These are phyloP conservation scores for Eupithecia exiguata DNA, from an alignment of 2,888 invertebrate species.

Conservation along the genomic window DNA sequence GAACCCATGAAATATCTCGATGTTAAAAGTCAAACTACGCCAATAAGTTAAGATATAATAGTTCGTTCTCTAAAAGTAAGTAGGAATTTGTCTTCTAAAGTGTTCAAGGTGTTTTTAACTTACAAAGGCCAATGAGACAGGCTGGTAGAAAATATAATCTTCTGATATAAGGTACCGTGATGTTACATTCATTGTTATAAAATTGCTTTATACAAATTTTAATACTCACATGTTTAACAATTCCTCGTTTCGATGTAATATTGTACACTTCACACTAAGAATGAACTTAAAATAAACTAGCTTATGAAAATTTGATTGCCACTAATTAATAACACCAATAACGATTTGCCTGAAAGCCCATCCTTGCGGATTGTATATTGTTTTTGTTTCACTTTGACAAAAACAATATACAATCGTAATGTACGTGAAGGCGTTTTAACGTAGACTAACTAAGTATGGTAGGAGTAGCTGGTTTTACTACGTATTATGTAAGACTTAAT, in stretches of 20 bases:
- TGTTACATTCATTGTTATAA: conserved; percentile 43
- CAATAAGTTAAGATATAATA: not conserved
- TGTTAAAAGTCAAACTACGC: not conserved
- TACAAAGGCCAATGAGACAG: conserved; percentile 14
- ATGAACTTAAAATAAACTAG: conserved; percentile 15
- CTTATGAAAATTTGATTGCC: conserved; percentile 40
- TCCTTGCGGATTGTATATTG: conserved; percentile 69
- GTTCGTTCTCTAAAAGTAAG: not conserved
- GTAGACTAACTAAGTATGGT: conserved; percentile 6
- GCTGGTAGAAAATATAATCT: conserved; percentile 10
- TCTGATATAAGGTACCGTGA: conserved; percentile 2
- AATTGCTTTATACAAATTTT: conserved; percentile 71
- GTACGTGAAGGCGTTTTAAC: conserved; percentile 27
- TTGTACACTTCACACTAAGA: conserved; percentile 35
- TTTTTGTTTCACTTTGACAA: conserved; percentile 34
- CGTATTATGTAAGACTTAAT: conserved; percentile 6
- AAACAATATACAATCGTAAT: too few species aligned
- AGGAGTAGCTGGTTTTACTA: conserved; percentile 11
- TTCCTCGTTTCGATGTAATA: conserved; percentile 63
- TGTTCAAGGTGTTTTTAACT: conserved; percentile 12
- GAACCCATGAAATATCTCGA: not conserved
- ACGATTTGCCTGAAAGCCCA: conserved; percentile 72
- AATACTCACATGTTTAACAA: conserved; percentile 74
- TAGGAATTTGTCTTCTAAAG: conserved; percentile 6
- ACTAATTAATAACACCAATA: conserved; percentile 69